Percentiles rank a stretch among this genome's conserved stretches.
These are phyloP conservation scores for Lindbergichthys nudifrons DNA, from an alignment of 2,797 vertebrate genomes.

Conservation along the genomic window DNA sequence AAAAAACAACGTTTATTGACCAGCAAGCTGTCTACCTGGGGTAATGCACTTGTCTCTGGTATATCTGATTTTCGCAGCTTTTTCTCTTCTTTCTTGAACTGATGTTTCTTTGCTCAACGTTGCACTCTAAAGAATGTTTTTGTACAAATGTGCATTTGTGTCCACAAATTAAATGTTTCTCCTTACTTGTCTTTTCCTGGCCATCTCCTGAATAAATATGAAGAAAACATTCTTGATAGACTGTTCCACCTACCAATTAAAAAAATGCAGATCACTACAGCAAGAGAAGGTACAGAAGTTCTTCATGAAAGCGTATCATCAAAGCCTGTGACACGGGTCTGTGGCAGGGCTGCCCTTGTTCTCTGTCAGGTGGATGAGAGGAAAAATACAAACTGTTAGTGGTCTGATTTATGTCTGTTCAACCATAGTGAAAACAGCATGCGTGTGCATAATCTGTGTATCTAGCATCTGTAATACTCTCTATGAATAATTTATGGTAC, in stretches of 20 bases:
- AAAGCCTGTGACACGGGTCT: conserved; percentile 46
- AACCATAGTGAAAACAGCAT: conserved; percentile 41
- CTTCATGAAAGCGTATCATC: conserved; percentile 40
- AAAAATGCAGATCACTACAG: conserved; percentile 16
- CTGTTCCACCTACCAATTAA: not conserved
- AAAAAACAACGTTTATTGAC: conserved; percentile 3
- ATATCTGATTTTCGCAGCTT: conserved; percentile 33
- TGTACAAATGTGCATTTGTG: conserved; percentile 14
- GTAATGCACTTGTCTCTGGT: conserved; percentile 6
- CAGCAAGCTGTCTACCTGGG: not conserved
- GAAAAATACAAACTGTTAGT: conserved; percentile 44
- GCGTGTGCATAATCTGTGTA: conserved; percentile 60
- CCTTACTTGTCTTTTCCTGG: not conserved
- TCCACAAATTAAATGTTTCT: conserved; percentile 34
- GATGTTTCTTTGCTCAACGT: conserved; percentile 14
- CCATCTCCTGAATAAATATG: conserved; percentile 15
- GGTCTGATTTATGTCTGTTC: conserved; percentile 51
- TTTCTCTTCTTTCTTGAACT: conserved; percentile 5
- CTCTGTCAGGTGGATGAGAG: conserved; percentile 56
- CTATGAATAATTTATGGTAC: conserved; percentile 69
- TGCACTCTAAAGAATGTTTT: conserved; percentile 47
- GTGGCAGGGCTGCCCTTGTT: conserved; percentile 44
- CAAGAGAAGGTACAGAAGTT: conserved; percentile 17
- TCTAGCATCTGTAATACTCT: conserved; percentile 51
- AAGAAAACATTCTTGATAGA: not conserved